Base-by-base conservation (phyloP, 2,797 vertebrate genomes). In the Delichon dasypus region DNA sequence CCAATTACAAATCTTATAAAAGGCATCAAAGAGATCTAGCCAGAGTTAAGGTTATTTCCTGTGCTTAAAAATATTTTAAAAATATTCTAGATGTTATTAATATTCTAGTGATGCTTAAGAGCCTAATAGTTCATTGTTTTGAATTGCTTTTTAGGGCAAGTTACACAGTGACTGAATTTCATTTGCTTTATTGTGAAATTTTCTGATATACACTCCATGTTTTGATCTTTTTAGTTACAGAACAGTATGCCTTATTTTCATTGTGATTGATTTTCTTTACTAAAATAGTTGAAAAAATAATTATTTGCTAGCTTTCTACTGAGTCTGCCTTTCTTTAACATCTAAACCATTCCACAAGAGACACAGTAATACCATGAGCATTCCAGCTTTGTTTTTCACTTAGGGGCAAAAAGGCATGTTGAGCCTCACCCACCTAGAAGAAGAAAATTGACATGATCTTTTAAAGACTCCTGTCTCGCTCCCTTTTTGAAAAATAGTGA, bases 361-460 rank as follows among this genome's bases (percentile, higher is more conserved):
- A 68, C n/a, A 66, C 72, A 91, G 32, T 2, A 9, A 47, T 84
- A 58, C 62, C 32, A 3, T 67, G 25, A 73, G 88, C 11, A 13
- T 93, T 85, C 67, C 84, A 71, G 81, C 6, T 1, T 82, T 92
- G 30, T 90, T 93, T 89, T 93, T 78, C 85, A 71, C 78, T 72
- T 67, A 54, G 16, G 54, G 54, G 45, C 6, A 6, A 85, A 83
- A 50, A 80, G 40, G 48, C 57, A 48, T 60, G 45, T 89, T 95
- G 55, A 79, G 87, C 45, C 32, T 91, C 67, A 87, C 65, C 85
- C 89, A 74, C 57, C 32, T 45, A 67, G 85, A 90, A 85, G 72
- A 93, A 71, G 55, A 90, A 90, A 94, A 83, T 70, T 87, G 81
- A 89, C 57, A 30, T 71, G 71, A 87, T 93, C 60, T 55, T 92